Percentiles rank a stretch among this genome's conserved stretches.
Conservation (phyloP, 2,888 invertebrate genomes). For the Panzeria rudis region DNA sequence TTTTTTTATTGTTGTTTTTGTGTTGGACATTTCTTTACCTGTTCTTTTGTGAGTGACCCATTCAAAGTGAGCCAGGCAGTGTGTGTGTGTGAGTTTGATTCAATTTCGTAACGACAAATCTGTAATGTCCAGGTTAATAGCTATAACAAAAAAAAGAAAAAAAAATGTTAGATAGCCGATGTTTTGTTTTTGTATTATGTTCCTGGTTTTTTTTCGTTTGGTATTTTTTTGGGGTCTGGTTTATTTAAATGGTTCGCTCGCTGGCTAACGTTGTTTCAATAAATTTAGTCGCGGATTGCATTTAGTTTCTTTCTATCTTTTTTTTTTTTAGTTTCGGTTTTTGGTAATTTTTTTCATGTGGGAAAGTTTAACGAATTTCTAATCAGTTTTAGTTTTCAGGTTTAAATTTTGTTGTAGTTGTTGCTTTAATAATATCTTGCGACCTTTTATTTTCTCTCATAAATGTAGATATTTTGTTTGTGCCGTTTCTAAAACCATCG, state of each 20-base stretch:
- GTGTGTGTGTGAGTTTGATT: constrained; percentile 55
- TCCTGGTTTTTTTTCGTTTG: constrained; percentile 8
- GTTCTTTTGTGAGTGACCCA: constrained; percentile 54
- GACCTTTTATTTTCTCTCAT: constrained; percentile 63
- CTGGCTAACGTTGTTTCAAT: constrained; percentile 68
- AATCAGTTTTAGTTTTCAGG: constrained; percentile 67
- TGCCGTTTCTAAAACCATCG: constrained; percentile 40
- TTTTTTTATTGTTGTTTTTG: constrained; percentile 42
- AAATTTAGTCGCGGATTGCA: constrained; percentile 74
- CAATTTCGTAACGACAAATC: constrained; percentile 72
- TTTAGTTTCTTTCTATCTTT: constrained; percentile 67
- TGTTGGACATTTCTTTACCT: constrained; percentile 54
- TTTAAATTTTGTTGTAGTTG: constrained; percentile 55
- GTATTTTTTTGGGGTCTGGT: constrained; percentile 39
- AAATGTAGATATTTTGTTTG: constrained; percentile 3
- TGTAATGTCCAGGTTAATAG: constrained; percentile 69
- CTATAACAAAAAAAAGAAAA: constrained; percentile 7
- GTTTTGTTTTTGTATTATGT: constrained; percentile 23
- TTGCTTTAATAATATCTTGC: constrained; percentile 68
- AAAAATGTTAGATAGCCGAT: constrained; percentile 10
- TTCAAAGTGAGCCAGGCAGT: neutral
- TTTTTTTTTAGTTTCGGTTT: constrained; percentile 22
- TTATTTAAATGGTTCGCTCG: constrained; percentile 65
- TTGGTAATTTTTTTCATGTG: constrained; percentile 55
- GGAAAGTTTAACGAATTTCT: constrained; percentile 72